A percentile compares a stretch with the other conserved stretches of the same genome.
Conservation (phyloP, 1,140 invertebrate species). For the Caenorhabditis latens region DNA sequence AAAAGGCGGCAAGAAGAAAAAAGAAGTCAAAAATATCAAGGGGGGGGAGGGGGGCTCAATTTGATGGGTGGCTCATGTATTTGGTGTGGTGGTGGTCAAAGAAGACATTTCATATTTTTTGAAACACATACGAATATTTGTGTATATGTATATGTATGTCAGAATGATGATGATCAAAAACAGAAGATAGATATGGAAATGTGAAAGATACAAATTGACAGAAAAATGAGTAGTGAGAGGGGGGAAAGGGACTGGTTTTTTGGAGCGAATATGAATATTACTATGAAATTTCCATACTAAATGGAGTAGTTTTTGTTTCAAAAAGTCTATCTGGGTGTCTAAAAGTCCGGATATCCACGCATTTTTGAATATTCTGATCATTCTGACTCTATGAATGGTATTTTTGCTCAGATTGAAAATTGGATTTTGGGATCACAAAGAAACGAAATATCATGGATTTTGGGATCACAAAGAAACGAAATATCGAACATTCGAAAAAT, state of each 20-base stretch:
- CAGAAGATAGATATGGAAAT: conserved; percentile 2
- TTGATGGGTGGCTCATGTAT: neutral
- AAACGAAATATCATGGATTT: no score
- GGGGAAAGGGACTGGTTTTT: neutral
- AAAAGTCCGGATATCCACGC: no score
- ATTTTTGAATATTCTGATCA: no score
- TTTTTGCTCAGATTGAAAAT: no score
- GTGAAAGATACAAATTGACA: neutral
- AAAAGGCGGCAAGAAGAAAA: neutral
- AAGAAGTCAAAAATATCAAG: neutral
- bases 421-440: no score
- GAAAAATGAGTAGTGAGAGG: neutral
- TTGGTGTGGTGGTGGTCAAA: neutral
- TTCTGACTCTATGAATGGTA: no score
- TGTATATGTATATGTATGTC: neutral
- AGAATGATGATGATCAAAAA: neutral
- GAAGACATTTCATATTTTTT: neutral
- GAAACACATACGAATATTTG: neutral
- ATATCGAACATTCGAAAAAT: no score
- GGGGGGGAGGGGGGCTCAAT: conserved; percentile 14
- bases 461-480: no score
- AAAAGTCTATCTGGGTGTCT: no score
- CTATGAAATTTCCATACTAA: no score
- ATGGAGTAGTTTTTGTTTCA: no score
- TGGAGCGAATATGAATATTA: neutral